These are phyloP conservation scores for Watersipora subatra DNA, from an alignment of 1,140 invertebrate genomes.

Conservation along the genomic window DNA sequence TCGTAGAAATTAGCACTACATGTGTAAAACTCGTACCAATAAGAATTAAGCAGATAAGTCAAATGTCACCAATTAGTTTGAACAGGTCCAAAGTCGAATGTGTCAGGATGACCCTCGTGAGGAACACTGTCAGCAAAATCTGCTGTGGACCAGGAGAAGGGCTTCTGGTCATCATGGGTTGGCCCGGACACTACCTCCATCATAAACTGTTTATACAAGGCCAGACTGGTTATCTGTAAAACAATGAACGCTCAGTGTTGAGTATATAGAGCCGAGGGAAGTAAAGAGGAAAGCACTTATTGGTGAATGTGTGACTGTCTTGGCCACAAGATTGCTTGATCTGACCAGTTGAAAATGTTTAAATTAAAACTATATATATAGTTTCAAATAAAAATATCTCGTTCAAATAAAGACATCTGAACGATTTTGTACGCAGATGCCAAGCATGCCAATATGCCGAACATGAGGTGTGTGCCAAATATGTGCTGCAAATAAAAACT, in stretches of 20 bases:
- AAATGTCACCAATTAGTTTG: conserved; percentile 1
- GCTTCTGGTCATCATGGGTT: conserved; percentile 47
- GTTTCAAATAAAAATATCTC: no score
- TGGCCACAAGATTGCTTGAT: no score
- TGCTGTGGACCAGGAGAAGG: conserved; percentile 60
- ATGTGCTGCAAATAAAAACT: no score
- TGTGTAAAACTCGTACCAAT: background rate
- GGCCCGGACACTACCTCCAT: conserved; percentile 50
- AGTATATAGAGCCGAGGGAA: background rate
- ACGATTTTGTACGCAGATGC: no score
- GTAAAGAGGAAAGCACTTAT: no score
- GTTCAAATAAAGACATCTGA: no score
- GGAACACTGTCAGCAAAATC: conserved; percentile 47
- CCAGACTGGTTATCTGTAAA: conserved; percentile 40
- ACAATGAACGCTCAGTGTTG: conserved; percentile 9
- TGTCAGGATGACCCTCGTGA: conserved; percentile 62
- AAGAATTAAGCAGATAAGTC: background rate
- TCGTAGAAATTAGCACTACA: background rate
- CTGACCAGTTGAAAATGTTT: no score
- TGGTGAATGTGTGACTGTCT: no score
- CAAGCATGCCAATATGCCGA: no score
- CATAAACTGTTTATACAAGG: conserved; percentile 37
- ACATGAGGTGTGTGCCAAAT: no score
- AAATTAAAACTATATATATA: no score
- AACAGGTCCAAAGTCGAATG: conserved; percentile 55